phyloP scores from a whole-genome alignment of 2,888 invertebrate genomes.

The Tolmerus cingulatus region DNA sequence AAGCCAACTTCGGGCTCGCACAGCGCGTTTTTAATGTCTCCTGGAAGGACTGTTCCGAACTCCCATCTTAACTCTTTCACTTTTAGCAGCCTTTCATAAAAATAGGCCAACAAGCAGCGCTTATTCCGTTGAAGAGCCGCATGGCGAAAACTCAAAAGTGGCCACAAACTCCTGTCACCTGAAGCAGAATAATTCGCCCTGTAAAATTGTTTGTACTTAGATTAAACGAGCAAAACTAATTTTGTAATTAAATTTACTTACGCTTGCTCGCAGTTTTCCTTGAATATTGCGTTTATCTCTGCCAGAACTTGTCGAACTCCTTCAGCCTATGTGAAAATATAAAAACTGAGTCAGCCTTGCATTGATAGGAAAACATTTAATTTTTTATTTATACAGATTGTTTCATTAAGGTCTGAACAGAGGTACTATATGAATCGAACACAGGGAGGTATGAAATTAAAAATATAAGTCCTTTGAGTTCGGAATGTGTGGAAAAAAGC shows the following conservation, averaged over 20 bases:
- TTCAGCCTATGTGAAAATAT: constrained; percentile 71
- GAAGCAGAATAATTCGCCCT: constrained; percentile 64
- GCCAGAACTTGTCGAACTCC: constrained; percentile 82
- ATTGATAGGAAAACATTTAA: too few relatives aligned
- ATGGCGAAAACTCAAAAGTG: constrained; percentile 84
- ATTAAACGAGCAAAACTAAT: background rate
- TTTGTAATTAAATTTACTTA: constrained; percentile 64
- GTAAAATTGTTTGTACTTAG: background rate
- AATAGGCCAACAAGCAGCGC: constrained; percentile 84
- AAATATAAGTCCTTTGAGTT: too few relatives aligned
- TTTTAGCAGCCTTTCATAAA: constrained; percentile 81
- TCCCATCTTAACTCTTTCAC: constrained; percentile 93
- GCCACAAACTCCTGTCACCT: constrained; percentile 71
- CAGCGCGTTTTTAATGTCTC: constrained; percentile 81
- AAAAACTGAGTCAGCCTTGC: background rate
- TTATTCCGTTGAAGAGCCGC: constrained; percentile 87
- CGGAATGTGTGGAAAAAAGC: too few relatives aligned
- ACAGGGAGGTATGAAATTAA: too few relatives aligned
- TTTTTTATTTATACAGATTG: too few relatives aligned
- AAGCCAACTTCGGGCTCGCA: constrained; percentile 85
- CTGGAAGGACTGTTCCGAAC: constrained; percentile 89
- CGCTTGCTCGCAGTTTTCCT: constrained; percentile 87
- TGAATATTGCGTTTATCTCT: constrained; percentile 84
- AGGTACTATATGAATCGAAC: too few relatives aligned
- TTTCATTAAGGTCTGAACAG: too few relatives aligned